Evolutionary conservation across 2,113 vertebrate genomes (phyloP).

Genomic region (Ctenomys sociabilis): DNA sequence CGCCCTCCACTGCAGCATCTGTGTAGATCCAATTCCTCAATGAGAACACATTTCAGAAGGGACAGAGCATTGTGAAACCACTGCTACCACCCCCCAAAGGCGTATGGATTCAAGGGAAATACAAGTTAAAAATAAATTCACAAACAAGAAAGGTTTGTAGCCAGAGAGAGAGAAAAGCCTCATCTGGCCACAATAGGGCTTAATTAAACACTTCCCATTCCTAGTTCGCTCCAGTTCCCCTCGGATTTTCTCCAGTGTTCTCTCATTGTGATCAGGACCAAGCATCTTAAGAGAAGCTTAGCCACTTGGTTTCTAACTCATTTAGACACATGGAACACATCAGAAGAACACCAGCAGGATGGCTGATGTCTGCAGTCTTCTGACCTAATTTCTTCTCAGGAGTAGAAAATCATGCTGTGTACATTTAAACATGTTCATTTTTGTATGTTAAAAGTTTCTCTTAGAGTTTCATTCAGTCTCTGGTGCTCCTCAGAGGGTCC

Average conservation of each 20-base stretch:
- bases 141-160: background rate
- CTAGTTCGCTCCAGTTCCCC: background rate
- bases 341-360: background rate
- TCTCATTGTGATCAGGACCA: background rate
- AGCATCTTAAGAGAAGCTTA: conserved; percentile 33
- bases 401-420: conserved; percentile 16
- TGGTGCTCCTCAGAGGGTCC: background rate
- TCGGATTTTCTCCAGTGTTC: background rate
- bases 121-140: background rate
- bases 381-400: background rate
- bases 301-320: background rate
- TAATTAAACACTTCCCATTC: conserved; percentile 21
- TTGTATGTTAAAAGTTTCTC: background rate
- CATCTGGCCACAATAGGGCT: conserved; percentile 11
- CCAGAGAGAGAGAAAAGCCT: background rate
- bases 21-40: background rate
- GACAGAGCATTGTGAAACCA: background rate
- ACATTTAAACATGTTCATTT: conserved; percentile 20
- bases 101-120: background rate
- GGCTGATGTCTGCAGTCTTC: background rate
- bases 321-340: conserved; percentile 1
- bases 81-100: background rate
- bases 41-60: background rate
- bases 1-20: background rate
- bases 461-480: background rate